A percentile compares a stretch with the other conserved stretches of the same genome.
These are phyloP conservation scores for Microtus richardsoni DNA, from an alignment of 2,113 vertebrate species.

Conservation along the genomic window DNA sequence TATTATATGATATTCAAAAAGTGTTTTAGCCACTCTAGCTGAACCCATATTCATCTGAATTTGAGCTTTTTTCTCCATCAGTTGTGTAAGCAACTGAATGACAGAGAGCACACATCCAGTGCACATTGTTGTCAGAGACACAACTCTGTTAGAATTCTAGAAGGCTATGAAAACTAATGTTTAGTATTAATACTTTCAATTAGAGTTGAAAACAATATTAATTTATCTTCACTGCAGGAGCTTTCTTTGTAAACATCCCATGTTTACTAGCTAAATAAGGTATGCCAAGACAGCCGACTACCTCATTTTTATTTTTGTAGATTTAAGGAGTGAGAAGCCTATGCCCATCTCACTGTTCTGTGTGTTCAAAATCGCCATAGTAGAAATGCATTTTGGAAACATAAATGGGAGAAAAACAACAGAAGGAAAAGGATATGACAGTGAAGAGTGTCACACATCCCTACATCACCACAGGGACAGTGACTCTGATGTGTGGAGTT, in stretches of 20 bases:
- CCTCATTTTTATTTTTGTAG: neutral
- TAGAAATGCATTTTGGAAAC: constrained; percentile 1
- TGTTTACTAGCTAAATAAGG: neutral
- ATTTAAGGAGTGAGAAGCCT: neutral
- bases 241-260: neutral
- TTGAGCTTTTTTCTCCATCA: neutral
- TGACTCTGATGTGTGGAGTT: constrained; percentile 50
- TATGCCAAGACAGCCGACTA: neutral
- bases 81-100: neutral
- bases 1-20: too few relatives aligned
- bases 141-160: neutral
- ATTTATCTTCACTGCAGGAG: neutral
- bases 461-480: neutral
- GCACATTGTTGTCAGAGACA: neutral
- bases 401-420: constrained; percentile 4
- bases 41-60: neutral
- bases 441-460: neutral
- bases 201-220: neutral
- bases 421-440: neutral
- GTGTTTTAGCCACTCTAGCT: neutral
- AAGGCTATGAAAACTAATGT: neutral
- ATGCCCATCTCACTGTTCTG: neutral
- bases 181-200: neutral
- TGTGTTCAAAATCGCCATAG: constrained; percentile 12
- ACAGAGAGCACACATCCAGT: neutral